Evolutionary conservation across 1,140 invertebrate genomes (phyloP).

Genomic region (Platorchestia sp.): DNA sequence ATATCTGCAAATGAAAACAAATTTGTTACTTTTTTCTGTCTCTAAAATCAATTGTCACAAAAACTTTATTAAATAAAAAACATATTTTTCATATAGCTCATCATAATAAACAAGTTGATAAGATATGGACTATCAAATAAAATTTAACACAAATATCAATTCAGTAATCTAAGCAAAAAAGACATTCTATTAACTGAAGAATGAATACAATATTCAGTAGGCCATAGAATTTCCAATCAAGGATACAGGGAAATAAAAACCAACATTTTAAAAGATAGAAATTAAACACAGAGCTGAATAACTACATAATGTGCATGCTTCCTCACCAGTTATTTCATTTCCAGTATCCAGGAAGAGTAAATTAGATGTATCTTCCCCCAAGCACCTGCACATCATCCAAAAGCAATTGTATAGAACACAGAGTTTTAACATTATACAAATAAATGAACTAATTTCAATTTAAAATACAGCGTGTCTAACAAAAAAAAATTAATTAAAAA

Average conservation of each 20-base stretch:
- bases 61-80: too few relatives aligned
- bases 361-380: constrained; percentile 33
- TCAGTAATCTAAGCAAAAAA: neutral
- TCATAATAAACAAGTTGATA: too few relatives aligned
- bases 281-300: neutral
- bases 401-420: neutral
- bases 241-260: neutral
- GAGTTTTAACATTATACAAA: neutral
- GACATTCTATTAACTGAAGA: neutral
- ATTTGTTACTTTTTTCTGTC: too few relatives aligned
- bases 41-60: too few relatives aligned
- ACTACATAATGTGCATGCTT: neutral
- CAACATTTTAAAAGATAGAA: neutral
- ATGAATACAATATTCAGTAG: neutral
- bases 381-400: neutral
- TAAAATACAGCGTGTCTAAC: too few relatives aligned
- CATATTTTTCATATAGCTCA: too few relatives aligned
- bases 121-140: too few relatives aligned
- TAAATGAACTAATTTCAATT: too few relatives aligned
- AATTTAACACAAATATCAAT: neutral
- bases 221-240: neutral
- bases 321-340: constrained; percentile 5
- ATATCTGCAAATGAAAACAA: too few relatives aligned
- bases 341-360: constrained; percentile 12
- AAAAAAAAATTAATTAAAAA: too few relatives aligned